Evolutionary conservation across 2,888 invertebrate genomes (phyloP).

Genomic region (Elysia crispata): DNA sequence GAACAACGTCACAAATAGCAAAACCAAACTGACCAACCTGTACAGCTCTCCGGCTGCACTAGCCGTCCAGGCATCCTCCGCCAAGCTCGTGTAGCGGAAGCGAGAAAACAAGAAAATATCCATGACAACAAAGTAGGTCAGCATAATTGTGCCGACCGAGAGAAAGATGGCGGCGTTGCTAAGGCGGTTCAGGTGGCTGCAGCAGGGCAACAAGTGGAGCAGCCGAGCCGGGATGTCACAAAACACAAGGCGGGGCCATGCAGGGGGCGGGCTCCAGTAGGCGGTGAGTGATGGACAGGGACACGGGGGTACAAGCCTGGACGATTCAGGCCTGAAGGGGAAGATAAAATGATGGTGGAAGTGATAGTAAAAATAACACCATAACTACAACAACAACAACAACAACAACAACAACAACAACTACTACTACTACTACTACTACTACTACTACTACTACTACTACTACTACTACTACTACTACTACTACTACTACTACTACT

Average conservation of each 20-base stretch:
- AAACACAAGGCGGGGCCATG: slow-evolving; percentile 34
- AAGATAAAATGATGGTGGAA: too few species aligned
- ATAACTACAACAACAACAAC: too few species aligned
- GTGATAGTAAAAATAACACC: too few species aligned
- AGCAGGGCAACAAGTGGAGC: too few species aligned
- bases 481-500: neutral
- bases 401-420: too few species aligned
- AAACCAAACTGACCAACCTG: neutral
- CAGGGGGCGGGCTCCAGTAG: slow-evolving; percentile 41
- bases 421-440: too few species aligned
- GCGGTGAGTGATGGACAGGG: slow-evolving; percentile 26
- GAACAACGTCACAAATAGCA: too few species aligned
- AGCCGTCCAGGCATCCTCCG: slow-evolving; percentile 34
- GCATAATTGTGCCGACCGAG: slow-evolving; percentile 19
- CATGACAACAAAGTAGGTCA: slow-evolving; percentile 48
- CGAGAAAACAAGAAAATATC: slow-evolving; percentile 45
- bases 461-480: too few species aligned
- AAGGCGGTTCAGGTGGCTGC: neutral
- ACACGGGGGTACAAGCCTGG: neutral
- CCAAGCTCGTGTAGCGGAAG: slow-evolving; percentile 41
- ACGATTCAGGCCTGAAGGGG: neutral
- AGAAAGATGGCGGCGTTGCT: slow-evolving; percentile 29
- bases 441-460: neutral
- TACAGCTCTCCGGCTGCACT: slow-evolving; percentile 33
- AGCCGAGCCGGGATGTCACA: slow-evolving; percentile 24